phyloP scores from a whole-genome alignment of 2,888 invertebrate species.

The Tuta absoluta region DNA sequence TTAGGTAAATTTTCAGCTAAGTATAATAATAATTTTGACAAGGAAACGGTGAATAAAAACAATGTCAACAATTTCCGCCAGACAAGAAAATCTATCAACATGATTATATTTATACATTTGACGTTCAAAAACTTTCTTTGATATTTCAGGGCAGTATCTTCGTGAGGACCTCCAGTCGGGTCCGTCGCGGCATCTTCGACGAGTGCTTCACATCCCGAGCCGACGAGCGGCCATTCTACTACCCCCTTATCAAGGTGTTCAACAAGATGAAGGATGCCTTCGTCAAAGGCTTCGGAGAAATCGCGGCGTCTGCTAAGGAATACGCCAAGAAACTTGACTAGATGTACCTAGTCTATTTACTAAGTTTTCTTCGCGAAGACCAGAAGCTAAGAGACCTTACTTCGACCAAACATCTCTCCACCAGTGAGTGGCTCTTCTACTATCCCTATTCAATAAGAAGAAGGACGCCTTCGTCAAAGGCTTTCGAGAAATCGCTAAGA shows the following conservation, averaged over 20 bases:
- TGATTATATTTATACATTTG: too few relatives aligned
- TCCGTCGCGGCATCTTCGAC: conserved; percentile 42
- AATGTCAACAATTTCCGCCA: not conserved
- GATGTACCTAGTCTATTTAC: not conserved
- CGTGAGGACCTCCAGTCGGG: conserved; percentile 52
- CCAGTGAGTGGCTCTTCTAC: too few relatives aligned
- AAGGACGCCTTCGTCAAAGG: too few relatives aligned
- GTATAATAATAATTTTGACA: too few relatives aligned
- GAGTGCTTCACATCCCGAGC: conserved; percentile 64
- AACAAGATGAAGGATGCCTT: conserved; percentile 60
- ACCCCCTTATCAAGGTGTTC: conserved; percentile 60
- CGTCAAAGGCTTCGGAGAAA: conserved; percentile 50
- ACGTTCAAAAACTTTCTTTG: not conserved
- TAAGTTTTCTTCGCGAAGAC: too few relatives aligned
- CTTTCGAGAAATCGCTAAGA: too few relatives aligned
- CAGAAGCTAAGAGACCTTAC: too few relatives aligned
- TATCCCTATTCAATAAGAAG: too few relatives aligned
- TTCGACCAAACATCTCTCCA: too few relatives aligned
- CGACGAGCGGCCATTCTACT: conserved; percentile 61
- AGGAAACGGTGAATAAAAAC: too few relatives aligned
- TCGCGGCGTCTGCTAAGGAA: conserved; percentile 50
- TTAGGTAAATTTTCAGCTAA: too few relatives aligned
- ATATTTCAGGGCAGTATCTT: conserved; percentile 63
- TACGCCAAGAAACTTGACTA: conserved; percentile 38
- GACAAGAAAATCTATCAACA: too few relatives aligned